phyloP scores from a whole-genome alignment of 2,888 invertebrate genomes.

The Folsomia manolachei region DNA sequence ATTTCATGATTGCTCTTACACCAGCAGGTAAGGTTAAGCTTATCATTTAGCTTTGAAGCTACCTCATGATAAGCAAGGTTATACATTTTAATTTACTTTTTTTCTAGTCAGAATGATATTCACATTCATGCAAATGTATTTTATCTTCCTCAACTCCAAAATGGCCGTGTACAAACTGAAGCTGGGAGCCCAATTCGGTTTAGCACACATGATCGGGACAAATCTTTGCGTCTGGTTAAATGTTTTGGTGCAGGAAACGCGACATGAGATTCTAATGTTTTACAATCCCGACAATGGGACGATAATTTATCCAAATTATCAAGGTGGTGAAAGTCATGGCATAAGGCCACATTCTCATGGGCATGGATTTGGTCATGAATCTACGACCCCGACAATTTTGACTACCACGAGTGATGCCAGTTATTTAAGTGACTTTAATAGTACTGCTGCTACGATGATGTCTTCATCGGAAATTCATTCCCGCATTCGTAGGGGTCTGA shows the following conservation, averaged over 20 bases:
- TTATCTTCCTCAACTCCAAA: constrained; percentile 81
- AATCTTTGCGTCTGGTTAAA: constrained; percentile 96
- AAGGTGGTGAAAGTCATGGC: background rate
- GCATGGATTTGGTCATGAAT: background rate
- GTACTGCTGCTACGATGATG: background rate
- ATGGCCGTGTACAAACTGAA: constrained; percentile 46
- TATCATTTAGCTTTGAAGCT: no score
- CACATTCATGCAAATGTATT: constrained; percentile 97
- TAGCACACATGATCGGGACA: constrained; percentile 99
- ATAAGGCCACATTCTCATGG: no score
- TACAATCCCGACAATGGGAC: constrained; percentile 69
- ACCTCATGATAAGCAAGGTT: no score
- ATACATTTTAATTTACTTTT: no score
- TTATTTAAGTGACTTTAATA: background rate
- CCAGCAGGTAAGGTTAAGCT: no score
- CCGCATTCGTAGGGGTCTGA: constrained; percentile 42
- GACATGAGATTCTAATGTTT: constrained; percentile 88
- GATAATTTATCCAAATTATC: constrained; percentile 22
- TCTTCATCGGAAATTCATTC: constrained; percentile 22
- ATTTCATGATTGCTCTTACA: constrained; percentile 81
- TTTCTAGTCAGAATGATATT: constrained; percentile 92
- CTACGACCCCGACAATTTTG: background rate
- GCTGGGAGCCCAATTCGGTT: constrained; percentile 80
- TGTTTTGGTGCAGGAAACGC: constrained; percentile 89
- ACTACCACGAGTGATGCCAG: background rate